Conservation (phyloP, 2,113 vertebrate species). For the Leucopsar rothschildi region DNA sequence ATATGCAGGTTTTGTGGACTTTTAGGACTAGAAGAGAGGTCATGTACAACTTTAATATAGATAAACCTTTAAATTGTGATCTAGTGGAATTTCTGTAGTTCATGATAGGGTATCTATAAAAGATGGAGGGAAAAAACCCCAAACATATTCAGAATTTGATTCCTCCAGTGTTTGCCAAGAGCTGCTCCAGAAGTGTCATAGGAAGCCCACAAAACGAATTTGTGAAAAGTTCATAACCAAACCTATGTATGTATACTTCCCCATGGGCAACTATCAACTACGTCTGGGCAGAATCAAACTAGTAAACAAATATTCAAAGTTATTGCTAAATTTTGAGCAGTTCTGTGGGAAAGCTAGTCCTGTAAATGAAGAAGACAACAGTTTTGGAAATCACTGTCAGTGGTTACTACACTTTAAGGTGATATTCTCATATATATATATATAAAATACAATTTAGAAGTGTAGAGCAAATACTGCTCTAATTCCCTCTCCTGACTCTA, state of each 20-base stretch:
- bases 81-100: not conserved
- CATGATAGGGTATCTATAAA: not conserved
- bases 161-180: not conserved
- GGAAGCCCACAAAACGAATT: not conserved
- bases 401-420: not conserved
- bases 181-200: not conserved
- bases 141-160: not conserved
- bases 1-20: not conserved
- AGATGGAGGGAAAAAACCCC: accelerated
- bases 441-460: not conserved
- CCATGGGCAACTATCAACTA: not conserved
- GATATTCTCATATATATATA: not conserved
- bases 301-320: not conserved
- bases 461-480: not conserved
- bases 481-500: not conserved
- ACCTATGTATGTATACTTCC: accelerated
- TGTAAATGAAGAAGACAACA: not conserved
- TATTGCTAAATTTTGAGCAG: not conserved
- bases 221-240: not conserved
- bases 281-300: not conserved
- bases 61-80: not conserved
- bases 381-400: not conserved
- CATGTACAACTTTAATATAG: not conserved
- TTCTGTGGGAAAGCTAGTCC: not conserved
- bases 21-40: not conserved